These are phyloP conservation scores for Calameuta pallipes DNA, from an alignment of 2,888 invertebrate genomes.

Conservation along the genomic window DNA sequence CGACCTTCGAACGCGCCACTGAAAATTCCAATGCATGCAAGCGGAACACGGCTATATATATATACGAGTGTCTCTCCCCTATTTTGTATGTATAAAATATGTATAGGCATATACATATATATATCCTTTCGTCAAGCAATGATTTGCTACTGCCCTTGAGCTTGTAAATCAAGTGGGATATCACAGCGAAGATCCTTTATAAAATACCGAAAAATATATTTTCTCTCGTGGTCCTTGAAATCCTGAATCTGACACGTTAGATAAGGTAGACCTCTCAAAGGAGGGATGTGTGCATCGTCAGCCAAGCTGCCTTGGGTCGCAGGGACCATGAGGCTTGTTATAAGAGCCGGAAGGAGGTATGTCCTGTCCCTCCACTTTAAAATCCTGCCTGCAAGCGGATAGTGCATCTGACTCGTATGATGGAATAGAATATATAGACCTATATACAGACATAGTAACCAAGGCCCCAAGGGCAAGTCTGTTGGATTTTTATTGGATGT, in stretches of 20 bases:
- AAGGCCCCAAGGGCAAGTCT: background rate
- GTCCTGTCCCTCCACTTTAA: conserved; percentile 37
- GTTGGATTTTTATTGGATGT: conserved; percentile 57
- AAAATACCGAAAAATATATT: background rate
- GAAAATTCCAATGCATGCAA: background rate
- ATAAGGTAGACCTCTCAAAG: background rate
- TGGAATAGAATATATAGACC: background rate
- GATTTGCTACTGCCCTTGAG: background rate
- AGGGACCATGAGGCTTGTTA: background rate
- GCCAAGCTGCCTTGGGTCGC: background rate
- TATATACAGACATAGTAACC: background rate
- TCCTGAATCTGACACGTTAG: background rate
- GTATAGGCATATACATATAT: too few relatives aligned
- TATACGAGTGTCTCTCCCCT: too few relatives aligned
- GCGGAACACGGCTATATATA: background rate
- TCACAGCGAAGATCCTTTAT: too few relatives aligned
- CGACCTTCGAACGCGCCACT: background rate
- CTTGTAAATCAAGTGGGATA: background rate
- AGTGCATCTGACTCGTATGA: conserved; percentile 48
- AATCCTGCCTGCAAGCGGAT: conserved; percentile 46
- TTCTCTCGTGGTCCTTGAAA: background rate
- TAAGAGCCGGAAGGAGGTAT: background rate
- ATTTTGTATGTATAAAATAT: too few relatives aligned
- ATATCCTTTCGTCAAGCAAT: background rate
- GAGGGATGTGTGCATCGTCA: background rate